These are phyloP conservation scores for Callaeas wilsoni DNA, from an alignment of 2,113 vertebrate species.

Conservation along the genomic window DNA sequence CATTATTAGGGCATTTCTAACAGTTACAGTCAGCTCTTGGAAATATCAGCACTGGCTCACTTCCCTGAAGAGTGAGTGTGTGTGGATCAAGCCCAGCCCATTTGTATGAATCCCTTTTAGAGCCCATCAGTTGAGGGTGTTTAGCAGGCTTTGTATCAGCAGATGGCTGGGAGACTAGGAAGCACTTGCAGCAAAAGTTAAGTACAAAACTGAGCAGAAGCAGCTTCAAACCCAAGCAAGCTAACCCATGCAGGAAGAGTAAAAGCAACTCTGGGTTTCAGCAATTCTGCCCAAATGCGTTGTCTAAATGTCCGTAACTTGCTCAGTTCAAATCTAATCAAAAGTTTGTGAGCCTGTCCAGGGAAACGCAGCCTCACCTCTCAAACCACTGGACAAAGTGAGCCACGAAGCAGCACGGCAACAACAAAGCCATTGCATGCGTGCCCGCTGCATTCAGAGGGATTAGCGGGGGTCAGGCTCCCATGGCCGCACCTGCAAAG, in stretches of 20 bases:
- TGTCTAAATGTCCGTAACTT: background rate
- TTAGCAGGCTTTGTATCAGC: background rate
- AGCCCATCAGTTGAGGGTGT: background rate
- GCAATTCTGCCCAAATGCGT: background rate
- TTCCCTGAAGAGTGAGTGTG: background rate
- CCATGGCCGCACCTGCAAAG: slow-evolving; percentile 68
- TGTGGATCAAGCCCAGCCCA: background rate
- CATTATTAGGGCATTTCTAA: background rate
- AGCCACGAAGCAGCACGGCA: slow-evolving; percentile 9
- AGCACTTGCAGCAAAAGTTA: background rate
- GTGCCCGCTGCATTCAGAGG: slow-evolving; percentile 52
- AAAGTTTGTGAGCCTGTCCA: background rate
- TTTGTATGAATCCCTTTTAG: fast-evolving
- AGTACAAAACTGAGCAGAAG: background rate
- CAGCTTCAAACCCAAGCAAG: background rate
- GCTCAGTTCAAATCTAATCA: background rate
- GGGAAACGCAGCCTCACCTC: background rate
- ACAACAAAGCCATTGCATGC: slow-evolving; percentile 68
- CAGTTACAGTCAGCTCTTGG: background rate
- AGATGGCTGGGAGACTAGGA: background rate
- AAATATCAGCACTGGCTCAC: background rate
- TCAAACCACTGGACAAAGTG: background rate
- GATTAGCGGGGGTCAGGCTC: slow-evolving; percentile 73
- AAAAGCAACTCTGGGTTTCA: fast-evolving
- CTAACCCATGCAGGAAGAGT: fast-evolving